These are phyloP conservation scores for Chironomus striatipennis DNA, from an alignment of 1,140 invertebrate genomes.

Conservation along the genomic window DNA sequence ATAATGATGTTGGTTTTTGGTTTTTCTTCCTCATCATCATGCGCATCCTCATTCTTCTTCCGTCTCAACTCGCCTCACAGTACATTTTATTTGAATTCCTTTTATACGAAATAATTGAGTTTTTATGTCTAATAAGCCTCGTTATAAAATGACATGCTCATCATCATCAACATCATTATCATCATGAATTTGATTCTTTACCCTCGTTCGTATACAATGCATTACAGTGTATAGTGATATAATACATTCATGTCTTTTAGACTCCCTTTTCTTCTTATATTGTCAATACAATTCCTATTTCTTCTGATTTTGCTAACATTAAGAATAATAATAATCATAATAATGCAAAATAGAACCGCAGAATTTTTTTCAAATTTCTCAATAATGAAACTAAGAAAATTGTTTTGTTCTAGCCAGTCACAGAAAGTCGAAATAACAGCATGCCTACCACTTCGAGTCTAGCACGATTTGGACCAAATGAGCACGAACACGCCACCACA, in stretches of 20 bases:
- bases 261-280: too few species aligned
- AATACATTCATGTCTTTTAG: too few species aligned
- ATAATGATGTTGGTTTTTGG: constrained; percentile 22
- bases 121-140: constrained; percentile 18
- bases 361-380: too few species aligned
- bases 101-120: constrained; percentile 8
- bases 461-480: neutral
- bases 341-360: too few species aligned
- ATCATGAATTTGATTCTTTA: neutral
- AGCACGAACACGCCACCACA: neutral
- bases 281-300: too few species aligned
- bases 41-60: neutral
- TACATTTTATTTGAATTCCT: neutral
- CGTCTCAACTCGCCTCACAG: neutral
- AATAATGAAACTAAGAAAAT: too few species aligned
- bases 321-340: too few species aligned
- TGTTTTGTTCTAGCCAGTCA: constrained; percentile 20
- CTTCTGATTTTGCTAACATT: too few species aligned
- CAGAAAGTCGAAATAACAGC: constrained; percentile 19
- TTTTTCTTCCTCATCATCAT: neutral
- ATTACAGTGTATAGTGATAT: too few species aligned
- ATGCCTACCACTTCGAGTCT: constrained; percentile 21
- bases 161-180: neutral
- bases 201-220: too few species aligned
- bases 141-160: constrained; percentile 17